A percentile compares a stretch with the other conserved stretches of the same genome.
Evolutionary conservation across 1,140 invertebrate genomes (phyloP).

Genomic region (Physella acuta): DNA sequence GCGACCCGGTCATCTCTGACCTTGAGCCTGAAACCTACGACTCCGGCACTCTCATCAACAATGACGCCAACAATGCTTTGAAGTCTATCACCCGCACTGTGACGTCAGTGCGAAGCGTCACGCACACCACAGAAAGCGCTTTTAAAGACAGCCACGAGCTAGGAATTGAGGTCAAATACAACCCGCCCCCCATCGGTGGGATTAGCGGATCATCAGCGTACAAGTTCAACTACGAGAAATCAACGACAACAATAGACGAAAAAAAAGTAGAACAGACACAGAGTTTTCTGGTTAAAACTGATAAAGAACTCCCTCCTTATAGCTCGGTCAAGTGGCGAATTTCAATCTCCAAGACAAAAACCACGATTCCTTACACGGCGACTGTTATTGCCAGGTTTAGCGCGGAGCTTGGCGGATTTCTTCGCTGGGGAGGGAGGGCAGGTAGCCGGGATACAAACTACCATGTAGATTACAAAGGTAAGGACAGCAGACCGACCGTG

Average conservation of each 20-base stretch:
- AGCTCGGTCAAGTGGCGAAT: background rate
- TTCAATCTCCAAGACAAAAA: background rate
- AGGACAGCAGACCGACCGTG: background rate
- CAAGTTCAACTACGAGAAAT: background rate
- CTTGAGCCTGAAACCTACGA: background rate
- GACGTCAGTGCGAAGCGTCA: background rate
- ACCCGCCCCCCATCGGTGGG: no score
- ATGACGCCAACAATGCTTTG: background rate
- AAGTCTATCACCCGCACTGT: background rate
- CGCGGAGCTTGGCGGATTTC: background rate
- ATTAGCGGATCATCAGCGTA: background rate
- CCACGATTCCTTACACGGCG: conserved; percentile 5
- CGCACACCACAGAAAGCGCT: background rate
- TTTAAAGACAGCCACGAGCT: background rate
- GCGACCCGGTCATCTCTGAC: background rate
- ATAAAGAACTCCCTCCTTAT: background rate
- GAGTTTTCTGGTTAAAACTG: background rate
- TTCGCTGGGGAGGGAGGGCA: background rate
- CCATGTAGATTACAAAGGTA: background rate
- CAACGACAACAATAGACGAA: background rate
- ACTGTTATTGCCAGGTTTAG: background rate
- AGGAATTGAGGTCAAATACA: background rate
- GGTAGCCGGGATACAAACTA: background rate
- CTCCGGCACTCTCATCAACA: background rate
- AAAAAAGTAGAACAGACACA: background rate